These are phyloP conservation scores for Colius striatus DNA, from an alignment of 2,113 vertebrate genomes.

Conservation along the genomic window DNA sequence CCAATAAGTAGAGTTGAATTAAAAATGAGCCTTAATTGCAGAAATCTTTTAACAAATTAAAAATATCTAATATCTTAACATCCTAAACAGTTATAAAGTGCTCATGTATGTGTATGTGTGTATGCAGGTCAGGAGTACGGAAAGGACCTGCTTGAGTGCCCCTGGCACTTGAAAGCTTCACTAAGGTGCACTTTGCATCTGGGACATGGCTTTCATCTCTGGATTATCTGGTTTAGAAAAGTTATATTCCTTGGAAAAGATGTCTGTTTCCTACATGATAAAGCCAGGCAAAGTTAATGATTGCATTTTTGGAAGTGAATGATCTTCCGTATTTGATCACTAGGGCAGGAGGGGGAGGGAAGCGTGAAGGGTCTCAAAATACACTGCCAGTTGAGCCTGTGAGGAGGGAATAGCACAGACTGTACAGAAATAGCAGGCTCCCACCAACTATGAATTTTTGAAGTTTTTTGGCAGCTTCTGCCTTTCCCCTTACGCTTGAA, in stretches of 20 bases:
- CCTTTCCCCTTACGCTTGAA: background rate
- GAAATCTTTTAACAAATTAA: background rate
- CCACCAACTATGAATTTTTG: background rate
- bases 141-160: background rate
- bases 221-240: background rate
- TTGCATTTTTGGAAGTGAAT: background rate
- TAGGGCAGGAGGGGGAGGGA: fast-evolving
- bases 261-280: background rate
- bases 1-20: background rate
- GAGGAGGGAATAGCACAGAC: background rate
- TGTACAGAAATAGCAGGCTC: background rate
- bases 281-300: background rate
- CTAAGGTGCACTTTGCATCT: background rate
- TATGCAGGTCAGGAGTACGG: background rate
- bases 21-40: background rate
- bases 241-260: background rate
- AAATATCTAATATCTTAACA: background rate
- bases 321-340: background rate
- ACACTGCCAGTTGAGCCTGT: background rate
- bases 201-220: background rate
- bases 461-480: slow-evolving; percentile 7
- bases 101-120: no score
- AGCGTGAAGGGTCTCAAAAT: background rate
- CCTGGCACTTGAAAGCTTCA: background rate
- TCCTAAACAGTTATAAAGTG: background rate